These are phyloP conservation scores for Sarcophaga bullata DNA, from an alignment of 1,140 invertebrate species.

Conservation along the genomic window DNA sequence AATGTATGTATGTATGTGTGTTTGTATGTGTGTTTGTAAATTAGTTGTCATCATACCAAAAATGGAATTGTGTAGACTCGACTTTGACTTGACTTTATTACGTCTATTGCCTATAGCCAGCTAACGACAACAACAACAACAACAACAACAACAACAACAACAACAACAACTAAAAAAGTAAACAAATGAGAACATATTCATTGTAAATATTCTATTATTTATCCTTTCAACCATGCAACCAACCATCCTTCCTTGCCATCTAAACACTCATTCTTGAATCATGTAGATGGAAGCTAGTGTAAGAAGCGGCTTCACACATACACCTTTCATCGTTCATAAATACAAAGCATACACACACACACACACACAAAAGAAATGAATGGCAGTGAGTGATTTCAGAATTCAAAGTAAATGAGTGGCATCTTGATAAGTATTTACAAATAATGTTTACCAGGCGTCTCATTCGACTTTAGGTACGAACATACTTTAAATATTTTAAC, in stretches of 20 bases:
- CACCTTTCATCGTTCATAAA: background rate
- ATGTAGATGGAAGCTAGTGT: no score
- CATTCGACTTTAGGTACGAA: conserved; percentile 3
- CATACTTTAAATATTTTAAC: conserved; percentile 2
- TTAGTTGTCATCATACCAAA: conserved; percentile 10
- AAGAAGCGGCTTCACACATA: no score
- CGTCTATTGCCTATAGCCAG: no score
- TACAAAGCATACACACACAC: background rate
- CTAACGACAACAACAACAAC: no score
- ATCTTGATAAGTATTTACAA: conserved; percentile 17
- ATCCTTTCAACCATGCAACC: no score
- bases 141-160: no score
- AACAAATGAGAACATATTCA: no score
- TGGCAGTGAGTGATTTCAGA: background rate
- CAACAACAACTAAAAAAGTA: no score
- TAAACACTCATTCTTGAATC: background rate
- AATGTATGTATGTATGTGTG: background rate
- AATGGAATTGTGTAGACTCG: background rate
- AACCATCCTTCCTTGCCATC: background rate
- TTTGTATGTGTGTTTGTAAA: background rate
- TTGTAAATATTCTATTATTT: no score
- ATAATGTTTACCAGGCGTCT: conserved; percentile 23
- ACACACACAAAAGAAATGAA: background rate
- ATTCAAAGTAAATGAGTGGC: conserved; percentile 6
- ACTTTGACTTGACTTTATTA: no score